A percentile compares a stretch with the other conserved stretches of the same genome.
Conservation (phyloP, 2,797 vertebrate species). For the Sebastes matsubarae region DNA sequence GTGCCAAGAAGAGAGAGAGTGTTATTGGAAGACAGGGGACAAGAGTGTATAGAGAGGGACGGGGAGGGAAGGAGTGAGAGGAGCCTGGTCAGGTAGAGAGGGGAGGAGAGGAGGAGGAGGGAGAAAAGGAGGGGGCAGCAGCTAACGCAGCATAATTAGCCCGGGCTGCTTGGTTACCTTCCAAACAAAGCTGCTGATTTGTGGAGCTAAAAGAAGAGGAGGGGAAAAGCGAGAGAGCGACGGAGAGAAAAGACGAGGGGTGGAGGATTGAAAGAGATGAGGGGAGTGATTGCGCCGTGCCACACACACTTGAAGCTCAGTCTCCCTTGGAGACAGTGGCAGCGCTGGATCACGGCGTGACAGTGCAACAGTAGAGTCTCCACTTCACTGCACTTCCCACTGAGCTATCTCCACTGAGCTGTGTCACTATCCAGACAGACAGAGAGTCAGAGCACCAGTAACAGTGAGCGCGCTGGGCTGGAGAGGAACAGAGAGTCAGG, state of each 20-base stretch:
- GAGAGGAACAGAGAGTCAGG: slow-evolving; percentile 51
- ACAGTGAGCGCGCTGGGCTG: slow-evolving; percentile 22
- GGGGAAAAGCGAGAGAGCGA: slow-evolving; percentile 63
- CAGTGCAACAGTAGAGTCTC: slow-evolving; percentile 75
- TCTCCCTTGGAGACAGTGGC: slow-evolving; percentile 84
- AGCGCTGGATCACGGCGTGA: slow-evolving; percentile 75
- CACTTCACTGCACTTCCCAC: slow-evolving; percentile 60
- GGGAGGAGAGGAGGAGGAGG: slow-evolving; percentile 18
- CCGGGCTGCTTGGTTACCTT: slow-evolving; percentile 86
- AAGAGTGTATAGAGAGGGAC: slow-evolving; percentile 25
- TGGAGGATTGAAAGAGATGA: slow-evolving; percentile 70
- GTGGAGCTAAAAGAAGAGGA: slow-evolving; percentile 76
- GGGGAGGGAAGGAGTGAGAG: slow-evolving; percentile 34
- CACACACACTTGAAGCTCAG: slow-evolving; percentile 83
- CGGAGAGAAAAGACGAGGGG: slow-evolving; percentile 49
- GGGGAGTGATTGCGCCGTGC: slow-evolving; percentile 80
- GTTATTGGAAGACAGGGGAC: slow-evolving; percentile 39
- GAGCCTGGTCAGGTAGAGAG: slow-evolving; percentile 64
- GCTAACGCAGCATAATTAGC: slow-evolving; percentile 82
- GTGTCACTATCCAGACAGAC: slow-evolving; percentile 60
- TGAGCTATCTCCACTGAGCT: slow-evolving; percentile 56
- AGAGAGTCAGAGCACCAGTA: slow-evolving; percentile 24
- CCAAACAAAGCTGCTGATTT: slow-evolving; percentile 87
- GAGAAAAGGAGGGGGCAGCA: slow-evolving; percentile 56
- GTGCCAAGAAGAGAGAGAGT: slow-evolving; percentile 42